Conservation (phyloP, 2,888 invertebrate genomes). For the Callinectes sapidus region DNA sequence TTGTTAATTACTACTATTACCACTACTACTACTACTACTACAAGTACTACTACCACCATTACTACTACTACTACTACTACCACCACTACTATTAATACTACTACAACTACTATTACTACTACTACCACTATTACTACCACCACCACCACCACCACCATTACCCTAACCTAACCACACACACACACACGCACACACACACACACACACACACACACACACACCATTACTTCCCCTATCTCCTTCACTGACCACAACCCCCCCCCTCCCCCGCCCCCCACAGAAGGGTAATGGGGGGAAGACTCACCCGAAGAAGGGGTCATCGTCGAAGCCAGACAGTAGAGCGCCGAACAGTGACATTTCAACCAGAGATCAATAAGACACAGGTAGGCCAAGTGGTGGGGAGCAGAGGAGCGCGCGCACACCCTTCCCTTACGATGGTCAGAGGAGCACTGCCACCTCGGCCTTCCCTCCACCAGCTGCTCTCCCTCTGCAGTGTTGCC, state of each 20-base stretch:
- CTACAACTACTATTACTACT: neutral
- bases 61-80: neutral
- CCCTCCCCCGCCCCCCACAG: neutral
- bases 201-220: too few species aligned
- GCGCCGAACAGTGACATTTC: slow-evolving; percentile 55
- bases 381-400: slow-evolving; percentile 18
- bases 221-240: neutral
- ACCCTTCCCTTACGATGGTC: neutral
- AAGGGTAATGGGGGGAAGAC: neutral
- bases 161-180: too few species aligned
- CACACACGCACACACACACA: neutral
- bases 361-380: slow-evolving; percentile 43
- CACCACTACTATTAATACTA: neutral
- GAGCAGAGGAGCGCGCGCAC: neutral
- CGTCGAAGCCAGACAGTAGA: slow-evolving; percentile 42
- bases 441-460: neutral
- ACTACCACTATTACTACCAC: neutral
- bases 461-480: too few species aligned
- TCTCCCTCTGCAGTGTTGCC: too few species aligned
- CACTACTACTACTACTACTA: neutral
- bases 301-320: slow-evolving; percentile 57
- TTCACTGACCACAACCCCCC: neutral
- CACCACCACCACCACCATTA: too few species aligned
- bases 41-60: neutral
- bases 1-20: neutral